Evolutionary conservation across 2,113 vertebrate species (phyloP).

Genomic region (Aplodontia rufa): DNA sequence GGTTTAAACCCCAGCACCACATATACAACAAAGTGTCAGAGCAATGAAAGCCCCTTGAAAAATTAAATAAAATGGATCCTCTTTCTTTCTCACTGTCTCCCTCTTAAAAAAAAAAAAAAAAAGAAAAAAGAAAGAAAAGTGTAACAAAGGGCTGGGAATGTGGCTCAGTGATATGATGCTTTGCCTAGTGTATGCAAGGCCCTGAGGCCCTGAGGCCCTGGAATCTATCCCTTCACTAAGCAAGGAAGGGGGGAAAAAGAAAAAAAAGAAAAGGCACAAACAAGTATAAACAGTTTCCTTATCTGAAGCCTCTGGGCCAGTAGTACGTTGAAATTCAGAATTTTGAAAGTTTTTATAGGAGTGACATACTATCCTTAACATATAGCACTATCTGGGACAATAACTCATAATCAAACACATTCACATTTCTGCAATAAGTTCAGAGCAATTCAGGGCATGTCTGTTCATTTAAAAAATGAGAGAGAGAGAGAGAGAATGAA

Average conservation of each 20-base stretch:
- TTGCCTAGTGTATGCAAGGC: no score
- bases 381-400: not conserved
- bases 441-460: not conserved
- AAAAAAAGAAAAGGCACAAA: not conserved
- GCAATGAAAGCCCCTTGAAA: no score
- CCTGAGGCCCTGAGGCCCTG: no score
- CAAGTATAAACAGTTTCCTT: not conserved
- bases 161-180: not conserved
- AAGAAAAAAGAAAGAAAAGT: no score
- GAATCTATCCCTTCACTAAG: no score
- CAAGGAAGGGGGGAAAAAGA: no score
- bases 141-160: not conserved
- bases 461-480: constrained; percentile 21
- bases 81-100: no score
- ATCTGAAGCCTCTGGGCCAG: not conserved
- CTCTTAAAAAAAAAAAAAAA: no score
- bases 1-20: no score
- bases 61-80: no score
- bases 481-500: no score
- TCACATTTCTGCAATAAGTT: constrained; percentile 28
- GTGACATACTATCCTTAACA: not conserved
- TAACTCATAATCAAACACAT: not conserved
- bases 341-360: not conserved
- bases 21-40: no score
- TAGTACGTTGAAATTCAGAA: not conserved